Evolutionary conservation across 2,113 vertebrate genomes (phyloP).

Genomic region (Sarotherodon lohbergeri): DNA sequence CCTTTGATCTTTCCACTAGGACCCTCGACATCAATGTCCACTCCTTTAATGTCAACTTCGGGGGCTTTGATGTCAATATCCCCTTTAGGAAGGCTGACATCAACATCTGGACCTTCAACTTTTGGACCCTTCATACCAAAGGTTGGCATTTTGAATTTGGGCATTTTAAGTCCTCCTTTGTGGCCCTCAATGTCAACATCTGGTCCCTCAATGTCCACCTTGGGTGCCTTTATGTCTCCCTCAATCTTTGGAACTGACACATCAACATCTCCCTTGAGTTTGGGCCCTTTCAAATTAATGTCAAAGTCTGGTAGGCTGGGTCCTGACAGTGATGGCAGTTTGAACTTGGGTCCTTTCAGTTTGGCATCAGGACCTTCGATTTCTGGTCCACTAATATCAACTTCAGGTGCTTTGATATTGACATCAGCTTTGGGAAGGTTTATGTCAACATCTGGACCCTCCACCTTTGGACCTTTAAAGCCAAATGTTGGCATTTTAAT

Average conservation of each 20-base stretch:
- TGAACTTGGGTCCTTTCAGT: neutral
- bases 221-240: neutral
- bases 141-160: neutral
- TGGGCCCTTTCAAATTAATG: constrained; percentile 44
- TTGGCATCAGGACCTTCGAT: rapidly evolving
- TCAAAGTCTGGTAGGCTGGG: neutral
- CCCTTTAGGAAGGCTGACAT: neutral
- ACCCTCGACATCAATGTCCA: neutral
- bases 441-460: neutral
- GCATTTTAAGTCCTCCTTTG: neutral
- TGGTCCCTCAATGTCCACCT: neutral
- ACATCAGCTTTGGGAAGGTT: neutral
- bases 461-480: neutral
- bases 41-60: neutral
- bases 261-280: neutral
- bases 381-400: neutral
- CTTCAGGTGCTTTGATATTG: rapidly evolving
- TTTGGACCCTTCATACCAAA: neutral
- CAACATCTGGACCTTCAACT: neutral
- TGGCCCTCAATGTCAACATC: neutral
- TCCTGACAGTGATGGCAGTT: neutral
- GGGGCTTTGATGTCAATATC: neutral
- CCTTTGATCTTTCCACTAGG: neutral
- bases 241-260: neutral
- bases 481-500: neutral